Evolutionary conservation across 2,113 vertebrate genomes (phyloP).

Genomic region (Onychorhynchus coronatus): DNA sequence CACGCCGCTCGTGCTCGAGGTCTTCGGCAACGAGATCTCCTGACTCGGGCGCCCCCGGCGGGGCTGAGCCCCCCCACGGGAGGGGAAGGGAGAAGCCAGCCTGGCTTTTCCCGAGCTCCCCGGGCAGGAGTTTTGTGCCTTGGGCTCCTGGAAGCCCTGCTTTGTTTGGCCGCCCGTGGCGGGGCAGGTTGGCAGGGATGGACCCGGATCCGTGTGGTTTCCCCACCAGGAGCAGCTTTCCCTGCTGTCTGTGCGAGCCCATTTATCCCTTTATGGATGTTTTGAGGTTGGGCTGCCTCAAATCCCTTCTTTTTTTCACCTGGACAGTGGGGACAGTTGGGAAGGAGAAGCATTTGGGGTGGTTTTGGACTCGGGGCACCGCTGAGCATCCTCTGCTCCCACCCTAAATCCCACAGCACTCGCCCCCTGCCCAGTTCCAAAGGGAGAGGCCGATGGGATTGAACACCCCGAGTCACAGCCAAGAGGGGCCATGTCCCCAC

Average conservation of each 20-base stretch:
- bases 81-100: not conserved
- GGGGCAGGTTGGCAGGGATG: not conserved
- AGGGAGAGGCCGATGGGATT: not conserved
- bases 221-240: not conserved
- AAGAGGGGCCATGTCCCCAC: not conserved
- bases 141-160: not conserved
- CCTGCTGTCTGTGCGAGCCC: not conserved
- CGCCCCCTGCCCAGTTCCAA: not conserved
- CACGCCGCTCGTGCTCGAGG: conserved; percentile 93
- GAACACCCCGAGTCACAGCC: not conserved
- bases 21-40: conserved; percentile 93
- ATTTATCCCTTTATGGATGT: not conserved
- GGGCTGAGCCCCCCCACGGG: no score
- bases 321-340: fast-evolving
- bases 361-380: fast-evolving
- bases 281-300: not conserved
- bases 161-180: not conserved
- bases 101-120: not conserved
- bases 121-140: not conserved
- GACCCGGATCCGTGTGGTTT: not conserved
- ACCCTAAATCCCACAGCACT: not conserved
- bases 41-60: conserved; percentile 46
- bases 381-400: not conserved
- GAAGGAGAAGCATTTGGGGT: not conserved
- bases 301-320: not conserved